A percentile compares a stretch with the other conserved stretches of the same genome.
Conservation (phyloP, 2,888 invertebrate genomes). For the Trissolcus brochymenae region DNA sequence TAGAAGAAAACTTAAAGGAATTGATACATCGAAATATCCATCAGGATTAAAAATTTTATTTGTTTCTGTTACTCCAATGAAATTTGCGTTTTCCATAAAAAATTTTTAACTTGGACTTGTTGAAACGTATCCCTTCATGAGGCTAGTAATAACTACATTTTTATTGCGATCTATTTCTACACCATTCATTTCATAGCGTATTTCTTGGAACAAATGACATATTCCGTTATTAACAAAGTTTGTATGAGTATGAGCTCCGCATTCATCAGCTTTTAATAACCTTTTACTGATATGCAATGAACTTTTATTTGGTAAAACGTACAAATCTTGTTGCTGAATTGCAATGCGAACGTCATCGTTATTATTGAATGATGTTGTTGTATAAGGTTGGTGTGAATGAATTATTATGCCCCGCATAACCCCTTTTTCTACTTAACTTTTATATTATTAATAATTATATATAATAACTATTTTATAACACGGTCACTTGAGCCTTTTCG, state of each 20-base stretch:
- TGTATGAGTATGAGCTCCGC: not conserved
- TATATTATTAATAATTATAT: too few relatives aligned
- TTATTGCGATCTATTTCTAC: constrained; percentile 69
- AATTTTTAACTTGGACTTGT: constrained; percentile 51
- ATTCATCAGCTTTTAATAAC: not conserved
- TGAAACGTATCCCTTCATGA: constrained; percentile 55
- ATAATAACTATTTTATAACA: too few relatives aligned
- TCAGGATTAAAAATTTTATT: constrained; percentile 7
- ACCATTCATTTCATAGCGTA: constrained; percentile 69
- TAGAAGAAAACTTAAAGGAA: constrained; percentile 15
- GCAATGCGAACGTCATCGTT: not conserved
- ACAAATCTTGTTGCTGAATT: not conserved
- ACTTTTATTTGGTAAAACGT: not conserved
- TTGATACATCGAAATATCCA: constrained; percentile 41
- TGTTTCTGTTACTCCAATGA: constrained; percentile 25
- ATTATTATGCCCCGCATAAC: too few relatives aligned
- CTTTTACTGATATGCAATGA: not conserved
- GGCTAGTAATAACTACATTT: constrained; percentile 12
- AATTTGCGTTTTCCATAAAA: constrained; percentile 34
- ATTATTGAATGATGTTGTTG: not conserved
- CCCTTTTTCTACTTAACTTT: too few relatives aligned
- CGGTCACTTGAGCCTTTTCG: too few relatives aligned
- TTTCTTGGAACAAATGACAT: constrained; percentile 66
- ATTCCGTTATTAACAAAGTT: constrained; percentile 21
- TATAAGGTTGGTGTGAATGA: not conserved